These are phyloP conservation scores for Cecidostiba fungosa DNA, from an alignment of 2,888 invertebrate species.

Conservation along the genomic window DNA sequence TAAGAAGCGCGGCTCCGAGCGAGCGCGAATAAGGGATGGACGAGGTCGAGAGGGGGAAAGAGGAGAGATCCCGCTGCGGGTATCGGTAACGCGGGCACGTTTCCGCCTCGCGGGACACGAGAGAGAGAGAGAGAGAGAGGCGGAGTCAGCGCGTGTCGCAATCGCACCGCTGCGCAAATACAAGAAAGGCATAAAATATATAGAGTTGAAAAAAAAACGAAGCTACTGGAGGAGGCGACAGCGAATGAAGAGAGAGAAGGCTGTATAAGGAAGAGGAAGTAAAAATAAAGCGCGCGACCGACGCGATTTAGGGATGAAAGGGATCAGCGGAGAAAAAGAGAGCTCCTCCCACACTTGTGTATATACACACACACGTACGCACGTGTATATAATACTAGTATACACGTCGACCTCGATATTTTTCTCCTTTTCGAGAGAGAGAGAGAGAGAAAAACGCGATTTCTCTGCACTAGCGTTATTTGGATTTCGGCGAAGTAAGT, in stretches of 20 bases:
- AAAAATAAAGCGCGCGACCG: slow-evolving; percentile 40
- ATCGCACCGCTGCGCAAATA: slow-evolving; percentile 35
- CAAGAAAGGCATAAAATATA: slow-evolving; percentile 19
- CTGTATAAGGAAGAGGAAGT: slow-evolving; percentile 26
- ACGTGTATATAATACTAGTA: not conserved
- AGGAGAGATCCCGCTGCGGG: slow-evolving; percentile 22
- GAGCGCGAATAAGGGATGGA: slow-evolving; percentile 28
- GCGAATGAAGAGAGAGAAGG: not conserved
- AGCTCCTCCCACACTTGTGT: not conserved
- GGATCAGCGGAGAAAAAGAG: slow-evolving; percentile 35
- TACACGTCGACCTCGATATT: slow-evolving; percentile 41
- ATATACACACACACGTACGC: not conserved
- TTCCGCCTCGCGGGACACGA: slow-evolving; percentile 46
- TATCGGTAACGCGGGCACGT: slow-evolving; percentile 62
- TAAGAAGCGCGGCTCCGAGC: slow-evolving; percentile 50
- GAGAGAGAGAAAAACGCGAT: not conserved
- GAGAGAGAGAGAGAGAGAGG: slow-evolving; percentile 13
- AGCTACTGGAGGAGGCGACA: too few relatives aligned
- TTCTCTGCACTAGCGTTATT: not conserved
- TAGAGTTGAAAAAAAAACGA: slow-evolving; percentile 9
- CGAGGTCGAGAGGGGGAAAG: not conserved
- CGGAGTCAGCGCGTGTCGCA: slow-evolving; percentile 20
- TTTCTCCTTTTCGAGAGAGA: not conserved
- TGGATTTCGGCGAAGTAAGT: not conserved
- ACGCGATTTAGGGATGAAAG: slow-evolving; percentile 53